A percentile compares a stretch with the other conserved stretches of the same genome.
phyloP scores from a whole-genome alignment of 2,797 vertebrate genomes.

The Amblyraja radiata region DNA sequence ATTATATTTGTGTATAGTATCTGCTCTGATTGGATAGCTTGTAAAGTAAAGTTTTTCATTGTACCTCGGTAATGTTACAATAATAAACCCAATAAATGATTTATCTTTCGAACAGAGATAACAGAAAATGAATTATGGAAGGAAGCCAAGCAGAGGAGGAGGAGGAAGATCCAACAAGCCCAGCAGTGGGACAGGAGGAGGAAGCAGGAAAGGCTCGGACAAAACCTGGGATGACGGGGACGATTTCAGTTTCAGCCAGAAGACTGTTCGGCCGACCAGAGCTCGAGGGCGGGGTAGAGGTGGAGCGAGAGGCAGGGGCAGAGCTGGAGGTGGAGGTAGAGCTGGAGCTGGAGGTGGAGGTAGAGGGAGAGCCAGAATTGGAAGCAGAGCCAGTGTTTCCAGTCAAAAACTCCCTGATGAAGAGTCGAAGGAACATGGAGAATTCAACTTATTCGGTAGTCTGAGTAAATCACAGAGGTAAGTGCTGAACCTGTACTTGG shows the following conservation, averaged over 20 bases:
- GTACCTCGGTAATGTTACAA: too few relatives aligned
- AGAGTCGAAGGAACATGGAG: neutral
- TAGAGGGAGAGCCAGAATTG: constrained; percentile 44
- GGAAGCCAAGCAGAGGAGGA: constrained; percentile 63
- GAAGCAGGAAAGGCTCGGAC: constrained; percentile 66
- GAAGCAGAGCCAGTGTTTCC: neutral
- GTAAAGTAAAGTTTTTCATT: too few relatives aligned
- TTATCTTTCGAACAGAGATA: constrained; percentile 34
- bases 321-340: constrained; percentile 33
- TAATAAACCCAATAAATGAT: neutral
- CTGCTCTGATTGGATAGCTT: too few relatives aligned
- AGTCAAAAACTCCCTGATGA: neutral
- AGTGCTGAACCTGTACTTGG: neutral
- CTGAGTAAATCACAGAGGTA: neutral
- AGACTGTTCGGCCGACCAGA: constrained; percentile 59
- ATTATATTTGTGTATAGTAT: too few relatives aligned
- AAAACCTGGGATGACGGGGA: constrained; percentile 76
- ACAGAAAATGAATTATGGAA: constrained; percentile 58
- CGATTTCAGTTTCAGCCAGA: constrained; percentile 75
- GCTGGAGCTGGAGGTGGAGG: neutral
- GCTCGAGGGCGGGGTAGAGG: constrained; percentile 51
- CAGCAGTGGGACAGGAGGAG: constrained; percentile 51
- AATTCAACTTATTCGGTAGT: constrained; percentile 31
- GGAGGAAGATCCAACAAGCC: constrained; percentile 67
- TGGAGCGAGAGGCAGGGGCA: neutral